phyloP scores from a whole-genome alignment of 2,113 vertebrate species.

The Rattus rattus region DNA sequence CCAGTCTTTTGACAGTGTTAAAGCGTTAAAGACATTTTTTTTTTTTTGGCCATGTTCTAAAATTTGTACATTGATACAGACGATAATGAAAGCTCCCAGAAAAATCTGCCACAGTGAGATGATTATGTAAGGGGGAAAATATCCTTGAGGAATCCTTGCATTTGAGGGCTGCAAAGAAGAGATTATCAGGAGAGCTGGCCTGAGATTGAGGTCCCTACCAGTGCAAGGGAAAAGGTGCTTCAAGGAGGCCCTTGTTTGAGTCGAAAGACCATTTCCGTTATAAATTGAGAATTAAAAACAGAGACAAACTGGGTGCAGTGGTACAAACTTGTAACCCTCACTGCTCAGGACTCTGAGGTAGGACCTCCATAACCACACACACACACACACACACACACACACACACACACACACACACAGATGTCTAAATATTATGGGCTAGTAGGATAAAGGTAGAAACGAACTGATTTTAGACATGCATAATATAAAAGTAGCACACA shows the following conservation, averaged over 20 bases:
- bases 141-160: neutral
- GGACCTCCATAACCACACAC: no score
- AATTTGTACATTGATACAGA: neutral
- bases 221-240: neutral
- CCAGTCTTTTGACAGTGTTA: conserved; percentile 18
- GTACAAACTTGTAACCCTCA: neutral
- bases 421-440: neutral
- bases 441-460: neutral
- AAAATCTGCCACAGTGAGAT: conserved; percentile 17
- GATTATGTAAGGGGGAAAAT: neutral
- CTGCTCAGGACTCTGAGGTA: neutral
- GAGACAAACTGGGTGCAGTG: neutral
- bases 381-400: no score
- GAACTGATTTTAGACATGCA: neutral
- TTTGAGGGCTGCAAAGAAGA: neutral
- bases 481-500: neutral
- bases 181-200: neutral
- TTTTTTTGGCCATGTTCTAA: neutral
- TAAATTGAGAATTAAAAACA: conserved; percentile 56
- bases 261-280: conserved; percentile 38
- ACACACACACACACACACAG: neutral
- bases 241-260: neutral
- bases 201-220: neutral
- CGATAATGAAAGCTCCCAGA: neutral
- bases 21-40: neutral